Evolutionary conservation across 23 tunicate genomes (phyloP), one percentile per base, ranked within the genome.

Genomic region (Phallusia fumigata): DNA sequence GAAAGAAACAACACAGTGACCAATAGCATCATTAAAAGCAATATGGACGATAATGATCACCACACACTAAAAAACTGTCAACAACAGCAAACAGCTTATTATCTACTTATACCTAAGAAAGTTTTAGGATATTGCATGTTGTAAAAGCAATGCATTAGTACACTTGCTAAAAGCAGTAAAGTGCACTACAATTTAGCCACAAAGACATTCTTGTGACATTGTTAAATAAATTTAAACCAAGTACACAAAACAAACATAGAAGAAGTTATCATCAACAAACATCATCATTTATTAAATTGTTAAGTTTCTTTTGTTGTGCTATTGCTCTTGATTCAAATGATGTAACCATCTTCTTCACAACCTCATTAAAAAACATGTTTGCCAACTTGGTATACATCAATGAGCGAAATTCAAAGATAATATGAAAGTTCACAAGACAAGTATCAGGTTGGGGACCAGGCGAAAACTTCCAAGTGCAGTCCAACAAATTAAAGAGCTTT

Each of bases 301-400:
- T 13, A 21, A 58, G 15, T 74, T 19, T 34, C 32, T 33, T 53
- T 52, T 85, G 65, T 76, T 88, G 75, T 69, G 52, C 76, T 13
- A 65, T 83, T 0, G 98, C 98, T 84, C 88, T 44, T 65, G 64
- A 69, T 81, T 93, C 98, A 80, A 93, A 93, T 0, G 98, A 89
- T 24, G 76, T 30, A 31, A 93, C 93, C 98, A 93, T 93, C 73
- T 83, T 93, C 81, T 65, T 88, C 32, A 85, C 98, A 77, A 93
- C 84, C 65, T 93, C 98, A 81, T 93, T 90, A 77, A 93, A 93
- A 88, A 93, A 92, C 85, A 93, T 79, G 45, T 76, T 88, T n/a
- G 93, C 90, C 19, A 93, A 36, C 76, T 76, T 82, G 64, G 98
- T 76, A 82, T 93, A 85, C 73, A 93, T 65, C 10, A 82, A 50